Evolutionary conservation across 2,113 vertebrate genomes (phyloP).

Genomic region (Serinus canaria): DNA sequence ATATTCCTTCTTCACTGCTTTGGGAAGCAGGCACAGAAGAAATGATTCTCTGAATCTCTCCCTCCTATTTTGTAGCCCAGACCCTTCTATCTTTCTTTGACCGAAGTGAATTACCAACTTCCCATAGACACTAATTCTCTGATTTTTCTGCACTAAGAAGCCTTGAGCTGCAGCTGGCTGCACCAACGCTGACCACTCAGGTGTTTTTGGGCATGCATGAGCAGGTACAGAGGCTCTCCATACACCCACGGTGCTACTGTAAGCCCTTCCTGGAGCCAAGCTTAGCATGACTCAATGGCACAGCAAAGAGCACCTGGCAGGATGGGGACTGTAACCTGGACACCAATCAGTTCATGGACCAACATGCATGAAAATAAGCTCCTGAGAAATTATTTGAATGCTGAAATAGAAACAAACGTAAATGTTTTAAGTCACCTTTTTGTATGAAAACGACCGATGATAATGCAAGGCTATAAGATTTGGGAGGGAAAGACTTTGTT

Average conservation of each 20-base stretch:
- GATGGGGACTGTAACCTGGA: not conserved
- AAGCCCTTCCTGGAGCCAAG: not conserved
- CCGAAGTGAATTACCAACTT: not conserved
- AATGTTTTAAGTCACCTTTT: not conserved
- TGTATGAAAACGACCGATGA: not conserved
- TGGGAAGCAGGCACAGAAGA: not conserved
- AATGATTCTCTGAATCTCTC: not conserved
- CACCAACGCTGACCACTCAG: not conserved
- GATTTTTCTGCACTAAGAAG: not conserved
- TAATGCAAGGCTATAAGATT: not conserved
- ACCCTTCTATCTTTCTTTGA: not conserved
- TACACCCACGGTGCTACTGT: accelerated
- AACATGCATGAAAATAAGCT: not conserved
- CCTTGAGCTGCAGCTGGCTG: not conserved
- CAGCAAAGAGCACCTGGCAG: not conserved
- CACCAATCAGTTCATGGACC: not conserved
- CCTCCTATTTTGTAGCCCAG: not conserved
- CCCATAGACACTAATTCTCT: accelerated
- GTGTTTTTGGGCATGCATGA: not conserved
- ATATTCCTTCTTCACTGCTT: not conserved
- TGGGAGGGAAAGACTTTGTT: not conserved
- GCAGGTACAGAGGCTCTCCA: not conserved
- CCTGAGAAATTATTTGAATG: not conserved
- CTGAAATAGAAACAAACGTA: not conserved
- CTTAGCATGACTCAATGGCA: not conserved